Conservation (phyloP, 1,140 invertebrate genomes). For the Mesaphorura yosii region DNA sequence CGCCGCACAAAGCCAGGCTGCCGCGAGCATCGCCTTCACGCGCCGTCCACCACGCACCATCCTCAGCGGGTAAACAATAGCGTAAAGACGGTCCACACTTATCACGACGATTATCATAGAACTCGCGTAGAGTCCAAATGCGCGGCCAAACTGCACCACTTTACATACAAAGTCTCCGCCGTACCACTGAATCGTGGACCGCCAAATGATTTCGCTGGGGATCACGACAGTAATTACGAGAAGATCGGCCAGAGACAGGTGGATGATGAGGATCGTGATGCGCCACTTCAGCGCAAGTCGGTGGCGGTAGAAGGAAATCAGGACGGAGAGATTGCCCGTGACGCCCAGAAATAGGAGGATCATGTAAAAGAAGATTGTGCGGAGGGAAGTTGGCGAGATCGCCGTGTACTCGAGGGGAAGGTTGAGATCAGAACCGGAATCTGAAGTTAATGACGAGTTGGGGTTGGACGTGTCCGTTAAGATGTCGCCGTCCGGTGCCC, state of each 20-base stretch:
- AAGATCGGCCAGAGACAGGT: conserved; percentile 62
- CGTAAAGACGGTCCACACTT: conserved; percentile 53
- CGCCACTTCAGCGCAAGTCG: conserved; percentile 35
- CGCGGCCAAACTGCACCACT: conserved; percentile 56
- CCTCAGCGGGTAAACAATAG: conserved; percentile 59
- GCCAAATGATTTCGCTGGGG: conserved; percentile 54
- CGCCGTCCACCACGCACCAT: conserved; percentile 53
- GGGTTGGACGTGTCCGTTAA: too few relatives aligned
- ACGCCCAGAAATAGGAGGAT: not conserved
- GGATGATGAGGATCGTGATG: conserved; percentile 64
- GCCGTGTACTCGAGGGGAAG: too few relatives aligned
- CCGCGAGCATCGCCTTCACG: conserved; percentile 58
- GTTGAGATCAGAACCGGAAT: too few relatives aligned
- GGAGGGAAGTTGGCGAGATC: not conserved
- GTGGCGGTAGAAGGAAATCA: not conserved
- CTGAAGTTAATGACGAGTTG: too few relatives aligned
- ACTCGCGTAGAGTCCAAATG: conserved; percentile 66
- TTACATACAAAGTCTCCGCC: conserved; percentile 64
- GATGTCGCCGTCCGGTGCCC: too few relatives aligned
- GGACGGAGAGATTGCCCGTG: not conserved
- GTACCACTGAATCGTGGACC: conserved; percentile 57
- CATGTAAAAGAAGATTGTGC: not conserved
- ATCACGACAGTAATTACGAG: conserved; percentile 67
- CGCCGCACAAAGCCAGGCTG: conserved; percentile 54
- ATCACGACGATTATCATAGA: conserved; percentile 72